Percentiles rank a stretch among this genome's conserved stretches.
Conservation (phyloP, 2,797 vertebrate species). For the Anabas testudineus region DNA sequence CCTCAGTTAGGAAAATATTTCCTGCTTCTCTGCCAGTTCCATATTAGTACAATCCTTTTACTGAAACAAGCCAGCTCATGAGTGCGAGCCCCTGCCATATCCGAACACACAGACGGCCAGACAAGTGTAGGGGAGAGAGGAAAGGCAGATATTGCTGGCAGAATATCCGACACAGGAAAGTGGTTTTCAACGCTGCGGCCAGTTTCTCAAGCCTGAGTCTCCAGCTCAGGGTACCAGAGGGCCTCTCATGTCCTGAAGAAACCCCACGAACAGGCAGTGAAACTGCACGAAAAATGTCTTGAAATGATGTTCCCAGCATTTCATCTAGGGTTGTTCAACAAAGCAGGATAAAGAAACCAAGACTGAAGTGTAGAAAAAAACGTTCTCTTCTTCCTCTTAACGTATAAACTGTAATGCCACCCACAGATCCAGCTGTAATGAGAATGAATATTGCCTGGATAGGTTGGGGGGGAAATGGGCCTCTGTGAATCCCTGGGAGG, state of each 20-base stretch:
- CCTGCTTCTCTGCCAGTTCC: constrained; percentile 71
- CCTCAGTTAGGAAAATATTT: constrained; percentile 76
- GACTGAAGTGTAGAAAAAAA: not conserved
- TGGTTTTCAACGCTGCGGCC: constrained; percentile 62
- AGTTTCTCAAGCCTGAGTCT: constrained; percentile 60
- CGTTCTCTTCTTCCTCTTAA: not conserved
- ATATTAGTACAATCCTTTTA: constrained; percentile 74
- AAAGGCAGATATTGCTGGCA: constrained; percentile 67
- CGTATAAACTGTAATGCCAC: constrained; percentile 24
- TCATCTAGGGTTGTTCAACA: constrained; percentile 29
- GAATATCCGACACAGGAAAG: constrained; percentile 65
- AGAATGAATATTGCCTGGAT: constrained; percentile 30
- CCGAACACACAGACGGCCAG: constrained; percentile 42
- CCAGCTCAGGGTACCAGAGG: constrained; percentile 38
- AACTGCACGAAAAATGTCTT: constrained; percentile 27
- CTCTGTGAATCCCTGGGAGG: constrained; percentile 15
- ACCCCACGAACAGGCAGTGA: constrained; percentile 44
- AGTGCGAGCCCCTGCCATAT: constrained; percentile 49
- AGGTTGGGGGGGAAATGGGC: constrained; percentile 17
- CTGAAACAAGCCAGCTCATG: constrained; percentile 70
- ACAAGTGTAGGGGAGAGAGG: constrained; percentile 49
- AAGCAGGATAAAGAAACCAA: constrained; percentile 4
- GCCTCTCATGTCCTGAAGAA: constrained; percentile 50
- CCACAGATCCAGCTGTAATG: constrained; percentile 32
- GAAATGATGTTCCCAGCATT: constrained; percentile 41